These are phyloP conservation scores for Hippopotamus amphibius DNA, from an alignment of 2,113 vertebrate species.

Conservation along the genomic window DNA sequence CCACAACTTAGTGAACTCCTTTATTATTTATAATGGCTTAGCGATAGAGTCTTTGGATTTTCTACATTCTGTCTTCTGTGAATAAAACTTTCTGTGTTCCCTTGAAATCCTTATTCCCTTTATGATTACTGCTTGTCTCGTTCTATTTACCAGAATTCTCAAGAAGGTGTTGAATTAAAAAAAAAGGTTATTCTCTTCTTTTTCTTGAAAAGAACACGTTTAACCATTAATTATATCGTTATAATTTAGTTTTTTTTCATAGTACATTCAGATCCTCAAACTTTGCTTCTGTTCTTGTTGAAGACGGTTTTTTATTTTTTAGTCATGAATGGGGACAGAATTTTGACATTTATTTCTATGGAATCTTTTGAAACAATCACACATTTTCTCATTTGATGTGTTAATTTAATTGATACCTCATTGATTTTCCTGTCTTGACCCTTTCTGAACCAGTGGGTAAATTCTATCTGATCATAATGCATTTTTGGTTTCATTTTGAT, in stretches of 20 bases:
- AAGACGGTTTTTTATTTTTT: background rate
- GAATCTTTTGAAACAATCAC: background rate
- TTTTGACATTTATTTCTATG: background rate
- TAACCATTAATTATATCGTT: background rate
- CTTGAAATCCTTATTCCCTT: background rate
- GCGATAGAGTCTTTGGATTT: background rate
- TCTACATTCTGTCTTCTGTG: background rate
- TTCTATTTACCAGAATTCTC: background rate
- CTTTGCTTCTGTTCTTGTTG: background rate
- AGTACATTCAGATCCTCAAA: background rate
- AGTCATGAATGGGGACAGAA: no score
- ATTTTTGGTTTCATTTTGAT: background rate
- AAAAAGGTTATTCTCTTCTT: background rate
- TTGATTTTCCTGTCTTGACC: background rate
- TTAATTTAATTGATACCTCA: background rate
- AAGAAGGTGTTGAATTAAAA: background rate
- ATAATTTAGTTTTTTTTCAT: background rate
- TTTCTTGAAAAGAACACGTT: background rate
- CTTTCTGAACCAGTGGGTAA: background rate
- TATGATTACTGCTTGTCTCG: no score
- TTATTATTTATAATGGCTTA: background rate
- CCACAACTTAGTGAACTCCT: background rate
- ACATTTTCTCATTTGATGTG: background rate
- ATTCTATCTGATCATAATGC: accelerated
- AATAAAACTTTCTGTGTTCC: background rate